phyloP scores from a whole-genome alignment of 2,113 vertebrate genomes.

The Chamaetylas fuelleborni region DNA sequence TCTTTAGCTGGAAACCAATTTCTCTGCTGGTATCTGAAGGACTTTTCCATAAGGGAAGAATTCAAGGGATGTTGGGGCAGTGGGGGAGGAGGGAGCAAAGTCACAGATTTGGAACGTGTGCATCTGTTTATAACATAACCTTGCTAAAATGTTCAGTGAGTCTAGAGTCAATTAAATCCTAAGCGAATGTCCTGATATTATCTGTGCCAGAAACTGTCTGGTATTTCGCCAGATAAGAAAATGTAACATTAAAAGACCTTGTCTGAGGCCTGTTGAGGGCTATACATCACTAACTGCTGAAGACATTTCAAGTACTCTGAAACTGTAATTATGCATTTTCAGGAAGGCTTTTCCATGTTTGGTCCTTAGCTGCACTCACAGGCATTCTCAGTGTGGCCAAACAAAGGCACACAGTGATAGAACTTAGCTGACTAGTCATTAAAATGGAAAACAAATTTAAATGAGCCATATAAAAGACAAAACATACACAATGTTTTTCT shows the following conservation, averaged over 20 bases:
- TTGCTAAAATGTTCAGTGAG: slow-evolving; percentile 49
- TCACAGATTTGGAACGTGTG: slow-evolving; percentile 21
- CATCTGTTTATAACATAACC: slow-evolving; percentile 63
- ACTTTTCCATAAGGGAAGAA: slow-evolving; percentile 34
- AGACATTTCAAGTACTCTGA: slow-evolving; percentile 35
- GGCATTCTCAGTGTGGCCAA: not conserved
- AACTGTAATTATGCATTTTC: slow-evolving; percentile 18
- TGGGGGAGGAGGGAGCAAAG: slow-evolving; percentile 19
- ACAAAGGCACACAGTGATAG: not conserved
- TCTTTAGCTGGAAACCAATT: not conserved
- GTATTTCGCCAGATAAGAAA: slow-evolving; percentile 54
- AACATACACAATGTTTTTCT: not conserved
- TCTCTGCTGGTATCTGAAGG: not conserved
- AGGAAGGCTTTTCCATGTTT: slow-evolving; percentile 23
- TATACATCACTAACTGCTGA: slow-evolving; percentile 39
- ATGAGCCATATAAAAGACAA: not conserved
- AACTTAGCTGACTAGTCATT: slow-evolving; percentile 27
- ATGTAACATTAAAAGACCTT: slow-evolving; percentile 50
- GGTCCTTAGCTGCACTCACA: not conserved
- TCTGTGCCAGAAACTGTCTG: slow-evolving; percentile 60
- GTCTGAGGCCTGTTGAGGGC: slow-evolving; percentile 35
- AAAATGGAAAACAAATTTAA: slow-evolving; percentile 43
- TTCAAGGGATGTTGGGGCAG: slow-evolving; percentile 5
- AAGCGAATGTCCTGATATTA: slow-evolving; percentile 47
- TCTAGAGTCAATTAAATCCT: slow-evolving; percentile 57